Evolutionary conservation across 2,113 vertebrate genomes (phyloP).

Genomic region (Mustela lutreola): DNA sequence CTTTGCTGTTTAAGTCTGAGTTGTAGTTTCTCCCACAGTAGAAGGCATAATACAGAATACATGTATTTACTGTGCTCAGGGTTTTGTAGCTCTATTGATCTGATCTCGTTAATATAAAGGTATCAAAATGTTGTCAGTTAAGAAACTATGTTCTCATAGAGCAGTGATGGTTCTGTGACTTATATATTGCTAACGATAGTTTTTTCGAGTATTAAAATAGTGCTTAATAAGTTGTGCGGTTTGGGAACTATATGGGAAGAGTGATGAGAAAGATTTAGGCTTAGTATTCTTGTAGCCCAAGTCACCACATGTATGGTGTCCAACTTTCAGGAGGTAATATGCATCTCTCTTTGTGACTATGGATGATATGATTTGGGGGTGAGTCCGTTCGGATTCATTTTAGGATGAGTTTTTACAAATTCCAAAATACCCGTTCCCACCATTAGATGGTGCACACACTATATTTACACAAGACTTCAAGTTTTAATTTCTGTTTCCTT

Average conservation of each 20-base stretch:
- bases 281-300: neutral
- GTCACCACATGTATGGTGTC: neutral
- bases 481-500: constrained; percentile 49
- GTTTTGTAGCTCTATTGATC: neutral
- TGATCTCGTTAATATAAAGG: neutral
- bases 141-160: neutral
- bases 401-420: neutral
- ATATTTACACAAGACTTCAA: constrained; percentile 55
- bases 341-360: neutral
- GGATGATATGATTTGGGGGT: neutral
- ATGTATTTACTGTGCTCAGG: neutral
- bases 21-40: neutral
- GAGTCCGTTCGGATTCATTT: neutral
- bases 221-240: neutral
- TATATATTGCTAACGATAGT: neutral
- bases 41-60: neutral
- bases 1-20: neutral
- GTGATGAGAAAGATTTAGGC: neutral
- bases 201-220: neutral
- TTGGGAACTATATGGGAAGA: neutral
- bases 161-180: neutral
- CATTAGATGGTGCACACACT: constrained; percentile 87
- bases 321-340: neutral
- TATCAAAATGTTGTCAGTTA: neutral
- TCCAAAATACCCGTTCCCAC: constrained; percentile 75